phyloP scores from a whole-genome alignment of 2,888 invertebrate species.

The Himalopsyche tibetana region DNA sequence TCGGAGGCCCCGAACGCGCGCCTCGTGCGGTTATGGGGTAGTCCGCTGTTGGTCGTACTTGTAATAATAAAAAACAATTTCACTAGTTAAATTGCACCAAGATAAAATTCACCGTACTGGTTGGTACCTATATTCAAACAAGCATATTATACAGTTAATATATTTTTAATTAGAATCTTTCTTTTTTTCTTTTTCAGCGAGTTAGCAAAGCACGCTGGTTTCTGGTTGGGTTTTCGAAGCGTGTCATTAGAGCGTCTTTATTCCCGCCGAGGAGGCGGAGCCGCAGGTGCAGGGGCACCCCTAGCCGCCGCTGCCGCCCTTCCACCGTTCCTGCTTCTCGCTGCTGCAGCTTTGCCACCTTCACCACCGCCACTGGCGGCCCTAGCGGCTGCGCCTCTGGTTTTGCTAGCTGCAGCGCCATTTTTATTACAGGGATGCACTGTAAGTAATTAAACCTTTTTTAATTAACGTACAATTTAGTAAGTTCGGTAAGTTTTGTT shows the following conservation, averaged over 20 bases:
- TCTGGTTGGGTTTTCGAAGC: constrained; percentile 73
- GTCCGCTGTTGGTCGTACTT: too few species aligned
- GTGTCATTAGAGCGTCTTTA: constrained; percentile 70
- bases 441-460: not conserved
- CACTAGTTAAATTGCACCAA: too few species aligned
- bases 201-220: constrained; percentile 71
- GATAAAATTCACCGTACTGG: too few species aligned
- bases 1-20: too few species aligned
- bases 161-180: too few species aligned
- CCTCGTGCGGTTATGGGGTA: too few species aligned
- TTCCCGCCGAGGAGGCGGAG: constrained; percentile 68
- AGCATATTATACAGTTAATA: too few species aligned
- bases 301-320: constrained; percentile 71
- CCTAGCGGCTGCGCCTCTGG: constrained; percentile 56
- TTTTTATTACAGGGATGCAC: constrained; percentile 69
- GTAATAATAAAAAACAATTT: too few species aligned
- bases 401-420: constrained; percentile 69
- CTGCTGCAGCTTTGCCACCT: constrained; percentile 71
- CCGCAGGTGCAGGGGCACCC: constrained; percentile 53
- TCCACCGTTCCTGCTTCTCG: constrained; percentile 73
- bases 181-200: constrained; percentile 69
- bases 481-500: too few species aligned
- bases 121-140: too few species aligned
- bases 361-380: constrained; percentile 31
- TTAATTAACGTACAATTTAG: too few species aligned